Percentiles rank a stretch among this genome's conserved stretches.
Conservation (phyloP, 2,797 vertebrate genomes). For the Typhlichthys subterraneus region DNA sequence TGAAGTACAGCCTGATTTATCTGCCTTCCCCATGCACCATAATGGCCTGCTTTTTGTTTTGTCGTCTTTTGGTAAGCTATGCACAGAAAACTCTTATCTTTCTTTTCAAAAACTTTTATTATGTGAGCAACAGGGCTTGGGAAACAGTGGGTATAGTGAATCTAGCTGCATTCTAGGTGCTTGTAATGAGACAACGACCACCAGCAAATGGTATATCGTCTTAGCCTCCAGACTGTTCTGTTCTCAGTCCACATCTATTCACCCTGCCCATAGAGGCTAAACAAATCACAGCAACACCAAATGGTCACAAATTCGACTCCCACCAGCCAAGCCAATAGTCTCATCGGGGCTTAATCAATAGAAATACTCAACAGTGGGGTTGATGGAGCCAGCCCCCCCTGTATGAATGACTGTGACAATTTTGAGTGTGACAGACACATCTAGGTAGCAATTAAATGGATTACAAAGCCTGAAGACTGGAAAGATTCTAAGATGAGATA, state of each 20-base stretch:
- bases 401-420: constrained; percentile 58
- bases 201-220: constrained; percentile 25
- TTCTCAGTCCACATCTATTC: constrained; percentile 54
- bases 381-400: constrained; percentile 50
- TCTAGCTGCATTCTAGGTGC: constrained; percentile 19
- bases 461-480: constrained; percentile 52
- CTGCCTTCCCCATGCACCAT: constrained; percentile 25
- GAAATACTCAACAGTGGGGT: constrained; percentile 45
- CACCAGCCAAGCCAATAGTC: constrained; percentile 40
- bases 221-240: constrained; percentile 24
- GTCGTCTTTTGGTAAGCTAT: constrained; percentile 19
- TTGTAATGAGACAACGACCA: constrained; percentile 45
- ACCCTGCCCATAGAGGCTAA: constrained; percentile 47
- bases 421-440: constrained; percentile 45
- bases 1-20: constrained; percentile 47
- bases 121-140: neutral
- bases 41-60: constrained; percentile 17
- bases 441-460: constrained; percentile 58
- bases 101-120: neutral
- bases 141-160: constrained; percentile 17
- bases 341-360: constrained; percentile 66
- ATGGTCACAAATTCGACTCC: constrained; percentile 59
- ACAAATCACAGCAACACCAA: constrained; percentile 55
- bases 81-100: too few relatives aligned
- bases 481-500: constrained; percentile 35